These are phyloP conservation scores for Plemyria rubiginata DNA, from an alignment of 2,888 invertebrate species.

Conservation along the genomic window DNA sequence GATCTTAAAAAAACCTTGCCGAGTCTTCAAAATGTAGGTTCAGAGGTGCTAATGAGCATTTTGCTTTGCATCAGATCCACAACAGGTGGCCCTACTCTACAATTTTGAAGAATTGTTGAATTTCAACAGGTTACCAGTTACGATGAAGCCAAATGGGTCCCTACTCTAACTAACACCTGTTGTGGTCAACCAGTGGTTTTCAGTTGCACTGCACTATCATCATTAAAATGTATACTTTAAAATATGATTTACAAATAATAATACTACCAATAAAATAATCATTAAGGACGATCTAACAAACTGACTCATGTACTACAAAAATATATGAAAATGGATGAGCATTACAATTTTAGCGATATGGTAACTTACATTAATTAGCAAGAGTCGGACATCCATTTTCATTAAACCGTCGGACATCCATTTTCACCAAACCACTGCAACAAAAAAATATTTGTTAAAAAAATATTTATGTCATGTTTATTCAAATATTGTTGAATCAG, in stretches of 20 bases:
- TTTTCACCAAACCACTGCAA: slow-evolving; percentile 15
- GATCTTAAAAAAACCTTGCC: neutral
- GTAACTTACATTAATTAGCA: neutral
- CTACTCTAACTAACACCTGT: slow-evolving; percentile 58
- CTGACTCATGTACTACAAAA: too few species aligned
- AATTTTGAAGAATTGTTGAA: slow-evolving; percentile 51
- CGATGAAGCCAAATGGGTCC: slow-evolving; percentile 42
- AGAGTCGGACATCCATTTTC: neutral
- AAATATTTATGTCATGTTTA: too few species aligned
- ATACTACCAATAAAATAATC: too few species aligned
- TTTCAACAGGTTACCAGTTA: slow-evolving; percentile 26
- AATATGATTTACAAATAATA: too few species aligned
- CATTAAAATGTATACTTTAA: slow-evolving; percentile 46
- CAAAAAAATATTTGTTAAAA: neutral
- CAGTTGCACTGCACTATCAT: slow-evolving; percentile 83
- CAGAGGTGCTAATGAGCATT: slow-evolving; percentile 62
- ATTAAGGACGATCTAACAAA: too few species aligned
- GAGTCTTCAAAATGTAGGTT: slow-evolving; percentile 35
- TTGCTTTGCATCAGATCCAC: slow-evolving; percentile 71
- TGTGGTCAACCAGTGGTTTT: slow-evolving; percentile 71
- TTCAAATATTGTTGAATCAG: neutral
- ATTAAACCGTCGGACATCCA: neutral
- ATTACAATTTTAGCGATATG: neutral
- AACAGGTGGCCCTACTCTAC: slow-evolving; percentile 70
- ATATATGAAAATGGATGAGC: too few species aligned